Base-by-base conservation (phyloP, 2,113 vertebrate genomes). In the Tetraodon nigroviridis region DNA sequence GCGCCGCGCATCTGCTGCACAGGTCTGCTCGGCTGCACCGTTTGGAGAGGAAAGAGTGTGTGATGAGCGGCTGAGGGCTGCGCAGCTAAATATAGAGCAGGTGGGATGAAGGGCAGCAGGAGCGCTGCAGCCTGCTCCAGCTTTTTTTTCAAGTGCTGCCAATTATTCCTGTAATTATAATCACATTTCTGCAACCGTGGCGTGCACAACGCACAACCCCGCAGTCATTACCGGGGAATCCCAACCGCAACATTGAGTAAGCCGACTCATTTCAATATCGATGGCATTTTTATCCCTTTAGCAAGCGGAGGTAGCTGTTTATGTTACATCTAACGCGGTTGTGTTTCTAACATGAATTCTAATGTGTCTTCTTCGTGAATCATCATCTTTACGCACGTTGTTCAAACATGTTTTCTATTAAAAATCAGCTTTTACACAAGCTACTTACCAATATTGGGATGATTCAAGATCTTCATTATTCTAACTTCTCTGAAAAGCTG, bases 401-500 rank as follows among this genome's bases (percentile, higher is more conserved):
- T 37, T 37, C 32, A 12, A 8, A 37, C 32, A 37, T 11, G 32
- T 37, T 16, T 17, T 17, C 10, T 13, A 16, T n/a, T 6, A 16
- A 17, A 16, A n/a, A 17, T 17, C n/a, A 46, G 44, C 15, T 3
- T 1, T n/a, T 46, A n/a, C 0, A 4, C 44, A 58, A 48, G 56
- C 15, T 1, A 62, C 86, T 89, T 62, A 98, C 95, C 95, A 89
- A 98, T 97, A 88, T 98, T 98, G 68, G 95, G 95, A 91, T 98
- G 95, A 90, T 98, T 98, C 90, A 98, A 86, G 84, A 96, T 94
- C 93, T 98, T 98, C 95, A 97, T 98, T 92, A 98, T 98, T 92
- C 95, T 92, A 86, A 98, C 95, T 94, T 98, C 95, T 92, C 95
- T 94, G 92, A 98, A 97, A 84, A 97, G 94, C 95, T 98, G 91